Base-by-base conservation (phyloP, 92 coral and sea anemone genomes). In the Hydrozoanthus gracilis region DNA sequence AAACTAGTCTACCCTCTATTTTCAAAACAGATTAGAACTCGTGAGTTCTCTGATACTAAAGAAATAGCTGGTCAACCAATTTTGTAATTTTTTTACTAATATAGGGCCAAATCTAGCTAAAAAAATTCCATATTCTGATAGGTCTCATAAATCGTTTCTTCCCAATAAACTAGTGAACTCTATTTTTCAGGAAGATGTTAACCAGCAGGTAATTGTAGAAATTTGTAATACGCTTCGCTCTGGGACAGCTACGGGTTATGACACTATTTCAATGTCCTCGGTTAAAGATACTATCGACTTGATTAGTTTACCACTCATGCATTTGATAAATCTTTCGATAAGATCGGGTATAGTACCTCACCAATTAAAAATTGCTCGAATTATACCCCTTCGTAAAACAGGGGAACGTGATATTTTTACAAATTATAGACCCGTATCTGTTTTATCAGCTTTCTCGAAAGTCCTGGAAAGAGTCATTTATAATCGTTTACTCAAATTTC, bases 91-190 rank as follows among this genome's bases (percentile, higher is more conserved):
- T 72, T 85, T 71, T 50, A 45, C 82, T 13, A 54, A 85, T 44
- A 85, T 85, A 20, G 88, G 88, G 20, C 83, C 83, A 3, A 85
- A 50, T 49, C 84, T 85, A 71, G 50, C 88, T 9, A 84, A 51
- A 7, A 71, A 84, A n/a, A 75, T 84, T 46, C 83, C 88, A 47
- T 16, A 84, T 35, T 56, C 89, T 4, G 35, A 55, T 50, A 71
- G 35, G 8, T 83, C 87, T 7, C 82, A 69, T 70, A 13, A 35
- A 10, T 54, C 15, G 18, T 73, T 20, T 85, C 77, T 85, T 5
- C 67, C 88, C 13, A 83, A 68, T 4, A 76, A 58, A 51, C 44
- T 61, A 49, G 83, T 27, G 18, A 75, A 86, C 47, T 58, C 88
- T 8, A 16, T 75, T 35, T 86, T 86, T 62, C 27, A 75, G 7